Base-by-base conservation (phyloP, 1,140 invertebrate species). In the Conus betulinus region DNA sequence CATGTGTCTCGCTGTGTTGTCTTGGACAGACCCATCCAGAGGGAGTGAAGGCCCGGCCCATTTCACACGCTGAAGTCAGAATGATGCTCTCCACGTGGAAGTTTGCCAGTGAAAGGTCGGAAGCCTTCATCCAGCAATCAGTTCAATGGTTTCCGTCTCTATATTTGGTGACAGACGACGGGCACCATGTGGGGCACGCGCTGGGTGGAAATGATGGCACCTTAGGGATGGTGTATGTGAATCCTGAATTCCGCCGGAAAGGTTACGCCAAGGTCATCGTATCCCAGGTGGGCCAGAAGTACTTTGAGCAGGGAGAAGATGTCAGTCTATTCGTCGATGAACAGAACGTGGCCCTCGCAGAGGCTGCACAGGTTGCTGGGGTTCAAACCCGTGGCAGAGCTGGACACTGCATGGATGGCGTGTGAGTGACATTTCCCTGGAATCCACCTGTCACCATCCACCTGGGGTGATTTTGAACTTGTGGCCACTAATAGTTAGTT, bases 181-280 rank as follows among this genome's bases (percentile, higher is more conserved):
- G 78, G 0, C 74, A 60, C 15, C 78, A 81, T 27, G 78, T 87
- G 10, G 86, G 86, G 4, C 78, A 87, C 8, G 81, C 81, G 86
- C 13, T 87, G 17, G 74, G 57, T 6, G 5, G 15, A 7, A 79
- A 25, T 53, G 23, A 53, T 39, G 76, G 74, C 52, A 27, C 51
- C 86, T 81, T 87, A 76, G 86, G 86, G 13, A 55, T 87, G 53
- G 52, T 81, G 27, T 87, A 87, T n/a, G 27, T 87, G 5, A 52
- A 87, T 55, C 76, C 74, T 17, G 76, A 79, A 11, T 87, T 87
- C 57, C 74, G 86, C 55, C n/a, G 86, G 25, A 52, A 81, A 81
- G 76, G 86, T 39, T 87, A 78, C 15, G 78, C 76, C 60, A 87
- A 87, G 53, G 74, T 87, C 11, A 25, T 87, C 52, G 53, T 87